Percentiles rank a stretch among this genome's conserved stretches.
phyloP scores from a whole-genome alignment of 2,888 invertebrate species.

The Cryptus viduatorius region DNA sequence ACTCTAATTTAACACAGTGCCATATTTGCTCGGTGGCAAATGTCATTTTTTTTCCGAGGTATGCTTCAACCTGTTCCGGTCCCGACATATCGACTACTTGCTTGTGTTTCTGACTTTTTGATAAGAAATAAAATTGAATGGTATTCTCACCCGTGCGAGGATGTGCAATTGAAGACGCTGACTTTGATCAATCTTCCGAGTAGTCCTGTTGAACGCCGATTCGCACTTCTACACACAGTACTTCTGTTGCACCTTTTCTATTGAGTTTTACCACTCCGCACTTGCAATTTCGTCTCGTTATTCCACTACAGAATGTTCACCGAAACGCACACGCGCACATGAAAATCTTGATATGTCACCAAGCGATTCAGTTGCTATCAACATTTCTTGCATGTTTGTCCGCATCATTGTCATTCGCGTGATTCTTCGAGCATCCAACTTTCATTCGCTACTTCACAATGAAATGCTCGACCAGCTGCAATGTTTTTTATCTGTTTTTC shows the following conservation, averaged over 20 bases:
- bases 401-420: not conserved
- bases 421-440: conserved; percentile 8
- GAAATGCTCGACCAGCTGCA: not conserved
- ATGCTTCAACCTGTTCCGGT: too few relatives aligned
- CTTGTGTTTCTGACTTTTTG: not conserved
- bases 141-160: not conserved
- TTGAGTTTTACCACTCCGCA: conserved; percentile 30
- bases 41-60: too few relatives aligned
- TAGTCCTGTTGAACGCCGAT: not conserved
- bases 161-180: not conserved
- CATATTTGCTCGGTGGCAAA: too few relatives aligned
- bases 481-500: conserved; percentile 2
- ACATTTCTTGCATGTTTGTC: conserved; percentile 8
- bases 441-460: not conserved
- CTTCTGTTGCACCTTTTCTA: not conserved
- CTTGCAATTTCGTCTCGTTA: not conserved
- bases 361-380: conserved; percentile 8
- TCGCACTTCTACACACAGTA: not conserved
- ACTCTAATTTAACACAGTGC: too few relatives aligned
- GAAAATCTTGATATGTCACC: conserved; percentile 6
- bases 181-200: not conserved
- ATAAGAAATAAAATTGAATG: not conserved
- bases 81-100: too few relatives aligned
- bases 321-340: conserved; percentile 23
- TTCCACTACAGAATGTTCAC: not conserved